Evolutionary conservation across 2,797 vertebrate genomes (phyloP).

Genomic region (Mormyrus hasselquistii): DNA sequence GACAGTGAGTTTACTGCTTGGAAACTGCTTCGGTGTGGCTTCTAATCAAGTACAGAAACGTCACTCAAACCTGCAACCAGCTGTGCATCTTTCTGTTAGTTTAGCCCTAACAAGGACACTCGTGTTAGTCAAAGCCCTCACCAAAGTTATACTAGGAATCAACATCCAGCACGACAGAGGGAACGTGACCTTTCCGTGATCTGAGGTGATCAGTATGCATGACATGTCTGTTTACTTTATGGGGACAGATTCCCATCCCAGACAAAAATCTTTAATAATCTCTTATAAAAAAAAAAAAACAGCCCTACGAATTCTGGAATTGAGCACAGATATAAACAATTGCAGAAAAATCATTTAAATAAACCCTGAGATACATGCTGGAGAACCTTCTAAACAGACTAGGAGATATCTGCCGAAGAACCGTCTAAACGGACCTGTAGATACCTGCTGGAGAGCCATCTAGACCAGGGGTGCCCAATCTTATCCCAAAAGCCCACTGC

Average conservation of each 20-base stretch:
- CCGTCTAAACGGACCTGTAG: not conserved
- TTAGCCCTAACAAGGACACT: not conserved
- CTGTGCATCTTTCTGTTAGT: not conserved
- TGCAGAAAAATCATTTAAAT: not conserved
- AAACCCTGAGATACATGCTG: not conserved
- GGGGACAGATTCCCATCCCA: constrained; percentile 11
- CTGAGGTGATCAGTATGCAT: not conserved
- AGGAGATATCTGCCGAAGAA: not conserved
- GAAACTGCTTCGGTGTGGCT: not conserved
- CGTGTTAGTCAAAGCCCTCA: not conserved
- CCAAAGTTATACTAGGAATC: constrained; percentile 9
- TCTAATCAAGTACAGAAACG: not conserved
- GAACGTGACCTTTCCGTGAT: constrained; percentile 8
- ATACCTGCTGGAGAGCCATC: not conserved
- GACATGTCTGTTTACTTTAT: not conserved
- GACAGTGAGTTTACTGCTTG: not conserved
- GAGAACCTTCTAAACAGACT: not conserved
- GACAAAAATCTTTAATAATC: not conserved
- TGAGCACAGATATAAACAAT: not conserved
- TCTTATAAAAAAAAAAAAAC: not conserved
- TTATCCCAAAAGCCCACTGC: not conserved
- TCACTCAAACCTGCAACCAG: not conserved
- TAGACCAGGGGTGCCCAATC: not conserved
- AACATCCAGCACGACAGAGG: not conserved
- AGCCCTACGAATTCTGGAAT: not conserved